phyloP scores from a whole-genome alignment of 2,888 invertebrate genomes.

The Lasioglossum zephyrum region DNA sequence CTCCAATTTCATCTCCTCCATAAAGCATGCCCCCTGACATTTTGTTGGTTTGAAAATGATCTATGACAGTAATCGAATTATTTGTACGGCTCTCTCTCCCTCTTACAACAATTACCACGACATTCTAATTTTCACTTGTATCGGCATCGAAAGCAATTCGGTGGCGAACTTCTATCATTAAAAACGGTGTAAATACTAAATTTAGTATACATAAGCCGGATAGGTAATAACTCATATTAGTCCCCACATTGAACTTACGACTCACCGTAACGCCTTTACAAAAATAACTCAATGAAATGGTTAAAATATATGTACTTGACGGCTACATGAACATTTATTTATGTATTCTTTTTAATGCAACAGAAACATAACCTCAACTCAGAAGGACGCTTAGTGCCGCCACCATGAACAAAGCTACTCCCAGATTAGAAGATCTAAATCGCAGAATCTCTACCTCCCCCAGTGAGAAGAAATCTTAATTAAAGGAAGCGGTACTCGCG shows the following conservation, averaged over 20 bases:
- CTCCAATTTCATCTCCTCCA: conserved; percentile 99
- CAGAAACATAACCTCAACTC: conserved; percentile 66
- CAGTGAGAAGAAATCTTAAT: not conserved
- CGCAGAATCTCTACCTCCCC: not conserved
- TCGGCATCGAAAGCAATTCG: not conserved
- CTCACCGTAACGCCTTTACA: conserved; percentile 61
- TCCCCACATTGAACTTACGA: conserved; percentile 5
- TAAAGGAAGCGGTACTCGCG: not conserved
- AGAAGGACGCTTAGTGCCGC: conserved; percentile 61
- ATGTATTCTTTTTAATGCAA: conserved; percentile 42
- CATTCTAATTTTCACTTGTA: not conserved
- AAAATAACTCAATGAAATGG: conserved; percentile 64
- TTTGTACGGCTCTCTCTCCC: not conserved
- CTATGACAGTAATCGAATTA: conserved; percentile 40
- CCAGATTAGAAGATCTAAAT: conserved; percentile 12
- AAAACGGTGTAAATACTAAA: conserved; percentile 20
- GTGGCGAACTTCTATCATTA: not conserved
- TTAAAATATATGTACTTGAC: conserved; percentile 50
- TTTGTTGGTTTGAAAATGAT: conserved; percentile 45
- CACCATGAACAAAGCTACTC: conserved; percentile 35
- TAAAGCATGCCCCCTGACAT: conserved; percentile 88
- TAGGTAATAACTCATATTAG: not conserved
- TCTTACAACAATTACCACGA: not conserved
- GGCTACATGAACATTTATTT: conserved; percentile 69
- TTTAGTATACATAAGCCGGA: conserved; percentile 6